phyloP scores from a whole-genome alignment of 2,113 vertebrate species.

The Pseudopipra pipra region DNA sequence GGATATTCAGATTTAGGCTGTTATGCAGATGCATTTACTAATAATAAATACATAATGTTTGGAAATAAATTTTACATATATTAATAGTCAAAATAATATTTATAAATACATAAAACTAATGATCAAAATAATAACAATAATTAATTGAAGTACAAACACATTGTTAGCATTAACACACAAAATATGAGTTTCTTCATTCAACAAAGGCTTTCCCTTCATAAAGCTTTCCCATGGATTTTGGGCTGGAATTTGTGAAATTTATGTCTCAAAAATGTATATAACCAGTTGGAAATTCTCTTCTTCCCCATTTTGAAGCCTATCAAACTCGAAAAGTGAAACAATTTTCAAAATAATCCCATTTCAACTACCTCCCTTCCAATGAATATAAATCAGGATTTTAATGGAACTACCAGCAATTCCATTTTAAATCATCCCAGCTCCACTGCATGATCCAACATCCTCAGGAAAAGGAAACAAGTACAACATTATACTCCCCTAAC shows the following conservation, averaged over 20 bases:
- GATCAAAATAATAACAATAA: background rate
- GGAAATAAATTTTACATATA: too few species aligned
- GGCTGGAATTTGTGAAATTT: background rate
- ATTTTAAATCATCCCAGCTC: background rate
- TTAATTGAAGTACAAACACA: fast-evolving
- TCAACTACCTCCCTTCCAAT: background rate
- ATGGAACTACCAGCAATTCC: background rate
- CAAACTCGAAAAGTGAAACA: background rate
- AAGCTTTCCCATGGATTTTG: fast-evolving
- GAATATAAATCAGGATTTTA: background rate
- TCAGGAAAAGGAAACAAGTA: background rate
- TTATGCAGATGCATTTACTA: background rate
- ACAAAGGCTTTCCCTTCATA: background rate
- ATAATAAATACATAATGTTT: background rate
- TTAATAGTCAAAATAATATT: too few species aligned
- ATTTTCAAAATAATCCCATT: background rate
- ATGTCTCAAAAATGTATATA: background rate
- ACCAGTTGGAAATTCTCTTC: background rate
- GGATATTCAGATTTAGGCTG: background rate
- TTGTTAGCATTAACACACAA: background rate
- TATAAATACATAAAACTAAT: too few species aligned
- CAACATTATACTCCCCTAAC: background rate
- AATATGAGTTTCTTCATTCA: background rate
- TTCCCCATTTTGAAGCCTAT: background rate
- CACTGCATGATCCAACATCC: background rate